Percentiles rank a stretch among this genome's conserved stretches.
Evolutionary conservation across 2,113 vertebrate species (phyloP).

Genomic region (Rhipidura dahli): DNA sequence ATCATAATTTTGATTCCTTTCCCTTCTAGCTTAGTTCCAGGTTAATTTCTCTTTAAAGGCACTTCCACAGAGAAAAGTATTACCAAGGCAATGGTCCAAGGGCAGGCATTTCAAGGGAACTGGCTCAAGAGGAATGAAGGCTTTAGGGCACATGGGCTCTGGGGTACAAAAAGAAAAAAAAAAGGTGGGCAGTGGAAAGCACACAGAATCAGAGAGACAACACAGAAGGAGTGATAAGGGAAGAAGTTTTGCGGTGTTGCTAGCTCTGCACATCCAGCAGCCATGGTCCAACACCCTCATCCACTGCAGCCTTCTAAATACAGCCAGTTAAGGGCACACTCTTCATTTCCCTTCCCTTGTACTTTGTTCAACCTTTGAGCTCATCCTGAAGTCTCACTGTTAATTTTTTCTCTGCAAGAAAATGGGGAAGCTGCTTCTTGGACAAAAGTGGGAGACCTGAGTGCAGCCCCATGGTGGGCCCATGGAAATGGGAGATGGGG

Average conservation of each 20-base stretch:
- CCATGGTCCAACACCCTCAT: neutral
- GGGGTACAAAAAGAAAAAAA: no score
- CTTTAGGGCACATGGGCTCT: neutral
- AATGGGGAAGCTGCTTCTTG: accelerated
- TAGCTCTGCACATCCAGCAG: neutral
- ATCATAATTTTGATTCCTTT: neutral
- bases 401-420: neutral
- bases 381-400: neutral
- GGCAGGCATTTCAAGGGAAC: neutral
- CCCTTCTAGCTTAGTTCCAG: neutral
- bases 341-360: neutral
- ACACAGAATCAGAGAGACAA: neutral
- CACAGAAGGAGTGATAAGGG: neutral
- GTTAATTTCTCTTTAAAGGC: neutral
- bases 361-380: neutral
- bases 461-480: accelerated
- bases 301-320: neutral
- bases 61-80: neutral
- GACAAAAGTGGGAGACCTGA: neutral
- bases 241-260: neutral
- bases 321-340: neutral
- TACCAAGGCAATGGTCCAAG: neutral
- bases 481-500: accelerated
- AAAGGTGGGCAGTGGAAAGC: neutral
- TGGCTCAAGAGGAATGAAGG: neutral